Percentiles rank a stretch among this genome's conserved stretches.
Conservation (phyloP, 2,888 invertebrate species). For the Apodemia hepburni region DNA sequence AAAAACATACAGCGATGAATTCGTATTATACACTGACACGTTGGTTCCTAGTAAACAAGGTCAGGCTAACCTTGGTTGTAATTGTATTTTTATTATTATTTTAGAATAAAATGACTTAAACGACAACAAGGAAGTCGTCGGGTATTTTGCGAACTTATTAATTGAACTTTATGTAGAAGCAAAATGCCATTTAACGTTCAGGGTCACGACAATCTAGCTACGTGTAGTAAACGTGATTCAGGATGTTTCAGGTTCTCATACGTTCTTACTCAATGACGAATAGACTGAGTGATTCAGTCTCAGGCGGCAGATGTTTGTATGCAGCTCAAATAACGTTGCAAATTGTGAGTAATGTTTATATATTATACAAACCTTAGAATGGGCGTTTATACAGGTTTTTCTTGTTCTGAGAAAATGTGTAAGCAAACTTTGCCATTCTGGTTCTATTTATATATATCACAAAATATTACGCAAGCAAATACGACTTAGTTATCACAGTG, state of each 20-base stretch:
- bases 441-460: neutral
- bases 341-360: constrained; percentile 30
- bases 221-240: constrained; percentile 28
- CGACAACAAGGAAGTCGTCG: constrained; percentile 68
- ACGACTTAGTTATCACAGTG: constrained; percentile 14
- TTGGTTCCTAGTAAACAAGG: constrained; percentile 71
- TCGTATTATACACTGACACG: constrained; percentile 49
- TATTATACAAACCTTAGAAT: neutral
- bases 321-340: constrained; percentile 28
- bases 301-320: constrained; percentile 33
- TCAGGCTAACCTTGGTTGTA: constrained; percentile 60
- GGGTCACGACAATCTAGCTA: constrained; percentile 39
- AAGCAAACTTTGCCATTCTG: neutral
- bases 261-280: constrained; percentile 29
- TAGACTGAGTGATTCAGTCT: constrained; percentile 34
- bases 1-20: constrained; percentile 33
- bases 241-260: constrained; percentile 34
- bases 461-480: constrained; percentile 4
- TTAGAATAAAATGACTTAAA: constrained; percentile 61
- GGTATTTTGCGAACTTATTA: constrained; percentile 48
- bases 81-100: constrained; percentile 62
- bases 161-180: constrained; percentile 49
- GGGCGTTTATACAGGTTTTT: constrained; percentile 11
- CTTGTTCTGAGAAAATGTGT: neutral
- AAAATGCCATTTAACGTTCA: constrained; percentile 51